phyloP scores from a whole-genome alignment of 2,888 invertebrate genomes.

The Rhagonycha fulva region DNA sequence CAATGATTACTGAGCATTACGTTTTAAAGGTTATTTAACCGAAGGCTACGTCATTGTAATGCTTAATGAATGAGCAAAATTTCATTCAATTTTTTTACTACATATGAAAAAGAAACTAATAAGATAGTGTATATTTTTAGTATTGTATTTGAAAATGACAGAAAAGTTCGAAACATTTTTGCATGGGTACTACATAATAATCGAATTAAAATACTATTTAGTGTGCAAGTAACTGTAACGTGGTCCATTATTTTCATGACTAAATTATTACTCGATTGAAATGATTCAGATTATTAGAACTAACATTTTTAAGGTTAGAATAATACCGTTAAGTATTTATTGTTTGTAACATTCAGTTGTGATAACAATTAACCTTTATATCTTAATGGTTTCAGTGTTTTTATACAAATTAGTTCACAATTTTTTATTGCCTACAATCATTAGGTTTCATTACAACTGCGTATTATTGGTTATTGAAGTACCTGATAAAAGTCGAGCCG shows the following conservation, averaged over 20 bases:
- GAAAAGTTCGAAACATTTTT: not conserved
- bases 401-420: not conserved
- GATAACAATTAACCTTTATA: not conserved
- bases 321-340: not conserved
- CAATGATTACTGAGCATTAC: not conserved
- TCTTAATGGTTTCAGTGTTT: not conserved
- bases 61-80: conserved; percentile 21
- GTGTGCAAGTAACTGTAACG: not conserved
- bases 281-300: not conserved
- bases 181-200: too few species aligned
- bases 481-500: not conserved
- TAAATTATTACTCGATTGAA: not conserved
- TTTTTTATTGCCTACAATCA: not conserved
- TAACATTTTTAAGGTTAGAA: not conserved
- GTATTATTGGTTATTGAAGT: not conserved
- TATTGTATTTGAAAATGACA: not conserved
- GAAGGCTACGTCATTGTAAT: conserved; percentile 19
- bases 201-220: not conserved
- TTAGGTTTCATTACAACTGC: not conserved
- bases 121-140: not conserved
- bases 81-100: conserved; percentile 15
- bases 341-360: not conserved
- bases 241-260: not conserved
- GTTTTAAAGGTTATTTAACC: conserved; percentile 16
- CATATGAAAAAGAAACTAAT: not conserved